Conservation (phyloP, 2,888 invertebrate genomes). For the Bursaphelenchus okinawaensis region DNA sequence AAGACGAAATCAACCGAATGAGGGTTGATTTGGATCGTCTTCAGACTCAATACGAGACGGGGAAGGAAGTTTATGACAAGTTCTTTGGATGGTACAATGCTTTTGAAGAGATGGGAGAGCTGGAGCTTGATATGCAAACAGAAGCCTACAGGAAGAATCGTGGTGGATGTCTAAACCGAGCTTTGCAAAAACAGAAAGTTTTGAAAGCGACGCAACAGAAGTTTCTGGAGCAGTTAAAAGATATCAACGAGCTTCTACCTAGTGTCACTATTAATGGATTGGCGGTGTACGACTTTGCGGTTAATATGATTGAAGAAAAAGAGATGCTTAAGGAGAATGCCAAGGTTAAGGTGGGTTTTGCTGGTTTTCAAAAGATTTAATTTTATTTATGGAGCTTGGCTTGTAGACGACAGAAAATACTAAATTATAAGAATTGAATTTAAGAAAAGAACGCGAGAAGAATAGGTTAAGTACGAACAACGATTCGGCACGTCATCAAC, state of each 20-base stretch:
- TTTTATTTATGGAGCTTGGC: too few species aligned
- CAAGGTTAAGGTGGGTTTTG: background rate
- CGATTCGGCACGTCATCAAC: conserved; percentile 7
- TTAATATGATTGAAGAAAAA: background rate
- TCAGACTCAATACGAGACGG: background rate
- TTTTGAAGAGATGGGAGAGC: conserved; percentile 2
- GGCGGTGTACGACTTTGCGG: background rate
- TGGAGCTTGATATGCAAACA: conserved; percentile 5
- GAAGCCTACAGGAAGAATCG: background rate
- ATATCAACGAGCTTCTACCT: background rate
- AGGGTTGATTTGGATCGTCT: background rate
- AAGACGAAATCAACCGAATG: background rate
- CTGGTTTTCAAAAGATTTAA: too few species aligned
- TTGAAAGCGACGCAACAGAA: background rate
- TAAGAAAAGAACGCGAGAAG: background rate
- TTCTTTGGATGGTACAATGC: background rate
- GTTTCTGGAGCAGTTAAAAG: background rate
- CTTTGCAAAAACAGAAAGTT: background rate
- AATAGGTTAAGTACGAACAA: background rate
- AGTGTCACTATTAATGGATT: background rate
- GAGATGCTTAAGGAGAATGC: background rate
- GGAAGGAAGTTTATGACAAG: background rate
- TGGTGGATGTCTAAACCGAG: background rate
- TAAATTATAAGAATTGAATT: too few species aligned
- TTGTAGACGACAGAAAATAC: too few species aligned